Base-by-base conservation (phyloP, 1,140 invertebrate species). In the Drosophila subobscura region DNA sequence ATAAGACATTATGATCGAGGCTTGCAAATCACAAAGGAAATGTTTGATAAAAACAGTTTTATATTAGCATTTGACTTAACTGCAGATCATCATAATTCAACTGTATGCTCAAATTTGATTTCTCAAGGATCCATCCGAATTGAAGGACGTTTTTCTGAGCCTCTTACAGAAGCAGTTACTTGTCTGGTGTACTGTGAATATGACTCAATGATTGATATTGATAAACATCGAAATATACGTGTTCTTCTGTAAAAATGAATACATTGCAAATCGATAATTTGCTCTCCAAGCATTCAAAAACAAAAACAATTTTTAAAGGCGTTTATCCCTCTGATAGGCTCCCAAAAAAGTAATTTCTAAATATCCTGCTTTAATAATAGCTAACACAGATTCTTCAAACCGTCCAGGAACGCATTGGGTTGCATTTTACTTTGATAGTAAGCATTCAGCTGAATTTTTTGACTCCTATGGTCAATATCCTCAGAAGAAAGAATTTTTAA, bases 61-160 rank as follows among this genome's bases (percentile, higher is more conserved):
- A 10, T 5, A 37, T 37, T 37, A 37, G 33, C 8, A 6, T 37
- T 37, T 37, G 33, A 37, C 33, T 37, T 37, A 37, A 37, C 16
- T 20, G 16, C 16, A 20, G 16, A 20, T 20, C 16, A 20, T n/a
- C 27, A 16, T 7, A 46, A 46, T 20, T 45, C 41, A 2, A 16
- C 54, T 29, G 5, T 25, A 3, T 52, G 50, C 10, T 52, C 16
- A 10, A 40, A 40, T 40, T 52, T 52, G 12, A 37, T 44, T 10
- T 27, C 53, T 8, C 40, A 55, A 55, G 40, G 53, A 10, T 27
- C 23, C 6, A 25, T 41, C 20, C 2, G 51, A 23, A 37, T 47
- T 5, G 8, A 47, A 23, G 12, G 33, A 37, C 33, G 3, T 1
- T 37, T 37, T 37, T 37, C 1, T 1, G 33, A 12, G 2, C 14